These are phyloP conservation scores for Autographa pulchrina DNA, from an alignment of 2,888 invertebrate species.

Conservation along the genomic window DNA sequence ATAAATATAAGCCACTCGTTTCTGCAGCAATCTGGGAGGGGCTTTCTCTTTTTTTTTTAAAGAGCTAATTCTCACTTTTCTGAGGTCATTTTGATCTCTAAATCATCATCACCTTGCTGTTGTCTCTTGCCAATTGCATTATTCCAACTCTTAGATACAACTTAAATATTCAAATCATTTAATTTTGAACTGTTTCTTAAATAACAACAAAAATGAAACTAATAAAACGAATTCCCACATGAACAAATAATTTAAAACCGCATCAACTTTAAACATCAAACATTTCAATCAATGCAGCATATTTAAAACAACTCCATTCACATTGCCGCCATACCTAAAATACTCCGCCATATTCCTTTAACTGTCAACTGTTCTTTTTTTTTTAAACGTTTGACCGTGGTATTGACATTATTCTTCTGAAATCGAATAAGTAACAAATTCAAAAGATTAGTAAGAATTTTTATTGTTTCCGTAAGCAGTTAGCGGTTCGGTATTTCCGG, in stretches of 20 bases:
- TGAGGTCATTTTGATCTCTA: too few relatives aligned
- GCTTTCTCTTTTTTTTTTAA: too few relatives aligned
- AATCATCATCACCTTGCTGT: too few relatives aligned
- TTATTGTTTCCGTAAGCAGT: constrained; percentile 76
- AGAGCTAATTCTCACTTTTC: too few relatives aligned
- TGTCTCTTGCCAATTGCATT: too few relatives aligned
- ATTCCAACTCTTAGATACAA: too few relatives aligned
- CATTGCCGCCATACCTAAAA: constrained; percentile 56
- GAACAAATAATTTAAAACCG: constrained; percentile 25
- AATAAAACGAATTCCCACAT: too few relatives aligned
- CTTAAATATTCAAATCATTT: too few relatives aligned
- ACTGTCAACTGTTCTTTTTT: constrained; percentile 57
- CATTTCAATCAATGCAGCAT: constrained; percentile 25
- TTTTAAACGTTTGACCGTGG: constrained; percentile 26
- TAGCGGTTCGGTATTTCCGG: constrained; percentile 68
- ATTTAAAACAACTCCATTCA: constrained; percentile 35
- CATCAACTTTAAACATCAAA: constrained; percentile 47
- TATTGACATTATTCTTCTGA: constrained; percentile 59
- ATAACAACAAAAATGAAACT: too few relatives aligned
- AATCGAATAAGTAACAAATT: constrained; percentile 64
- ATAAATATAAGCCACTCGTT: too few relatives aligned
- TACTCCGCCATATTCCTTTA: constrained; percentile 54
- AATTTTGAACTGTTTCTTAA: too few relatives aligned
- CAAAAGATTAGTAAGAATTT: constrained; percentile 73
- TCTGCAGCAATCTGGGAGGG: too few relatives aligned